Base-by-base conservation (phyloP, 1,140 invertebrate genomes). In the Sarcophaga peregrina region DNA sequence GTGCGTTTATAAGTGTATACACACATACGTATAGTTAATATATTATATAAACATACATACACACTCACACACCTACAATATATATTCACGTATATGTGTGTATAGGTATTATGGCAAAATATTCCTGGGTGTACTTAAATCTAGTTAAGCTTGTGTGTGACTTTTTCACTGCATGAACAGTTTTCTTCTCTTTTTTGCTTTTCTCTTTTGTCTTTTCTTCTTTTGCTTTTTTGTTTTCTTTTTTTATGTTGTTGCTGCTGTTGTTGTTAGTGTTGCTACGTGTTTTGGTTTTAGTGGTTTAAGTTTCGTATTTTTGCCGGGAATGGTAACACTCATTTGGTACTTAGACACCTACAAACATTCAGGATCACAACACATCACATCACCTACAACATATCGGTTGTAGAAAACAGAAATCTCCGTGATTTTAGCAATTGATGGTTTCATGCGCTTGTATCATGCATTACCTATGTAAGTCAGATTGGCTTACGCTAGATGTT, bases 201-300 rank as follows among this genome's bases (percentile, higher is more conserved):
- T n/a, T 37, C 25, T 37, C 25, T n/a, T n/a, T n/a, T n/a, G 25
- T 37, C 25, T 4, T n/a, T 37, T 37, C 25, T 37, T 4, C 25
- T 37, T 37, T 37, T 37, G 25, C 25, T 37, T 37, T 37, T 37
- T 37, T 37, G 25, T 37, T 37, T 37, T 37, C 25, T 37, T 37
- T 37, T 37, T 37, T 37, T 37, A 37, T 4, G 4, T 37, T 37
- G 25, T 4, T 37, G 25, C 4, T 37, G 25, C 25, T 37, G 25
- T 37, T 37, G 25, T 37, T 37, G 25, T 37, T 37, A 4, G 1
- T 58, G 54, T 58, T 58, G 11, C 7, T 58, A 58, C 54, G 54
- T 58, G 54, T 58, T 58, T 58, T 58, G 54, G 54, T 58, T 58
- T 58, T n/a, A 58, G 54, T 58, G 54, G 54, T 58, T 58, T 58